These are phyloP conservation scores for Boloria euphrosyne DNA, from an alignment of 2,888 invertebrate genomes.

Conservation along the genomic window DNA sequence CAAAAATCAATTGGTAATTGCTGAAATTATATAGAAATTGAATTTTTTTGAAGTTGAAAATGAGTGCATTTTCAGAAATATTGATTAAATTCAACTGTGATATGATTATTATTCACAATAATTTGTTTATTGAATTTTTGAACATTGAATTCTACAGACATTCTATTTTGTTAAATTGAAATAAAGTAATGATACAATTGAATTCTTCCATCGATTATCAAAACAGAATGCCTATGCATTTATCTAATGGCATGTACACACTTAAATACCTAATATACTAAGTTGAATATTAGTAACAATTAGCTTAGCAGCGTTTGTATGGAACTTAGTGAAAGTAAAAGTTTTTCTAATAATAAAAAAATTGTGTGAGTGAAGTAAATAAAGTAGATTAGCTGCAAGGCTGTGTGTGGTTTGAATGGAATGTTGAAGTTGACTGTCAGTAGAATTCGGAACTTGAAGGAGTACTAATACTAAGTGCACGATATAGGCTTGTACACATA, in stretches of 20 bases:
- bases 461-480: slow-evolving; percentile 19
- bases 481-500: slow-evolving; percentile 21
- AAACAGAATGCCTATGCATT: slow-evolving; percentile 8
- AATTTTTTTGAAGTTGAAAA: neutral
- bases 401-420: slow-evolving; percentile 28
- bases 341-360: too few species aligned
- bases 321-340: too few species aligned
- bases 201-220: slow-evolving; percentile 1
- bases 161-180: slow-evolving; percentile 8
- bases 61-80: slow-evolving; percentile 21
- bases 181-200: neutral
- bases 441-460: slow-evolving; percentile 27
- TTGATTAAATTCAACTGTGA: slow-evolving; percentile 60
- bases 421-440: slow-evolving; percentile 46
- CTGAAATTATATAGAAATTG: neutral
- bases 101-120: slow-evolving; percentile 51
- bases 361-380: too few species aligned
- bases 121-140: slow-evolving; percentile 12
- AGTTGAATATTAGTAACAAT: neutral
- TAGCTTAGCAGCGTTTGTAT: neutral
- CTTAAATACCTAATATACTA: neutral
- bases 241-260: neutral
- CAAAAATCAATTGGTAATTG: neutral
- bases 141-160: neutral
- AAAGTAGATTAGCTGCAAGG: neutral